A percentile compares a stretch with the other conserved stretches of the same genome.
Evolutionary conservation across 2,113 vertebrate species (phyloP).

Genomic region (Rhinolophus ferrumequinum): DNA sequence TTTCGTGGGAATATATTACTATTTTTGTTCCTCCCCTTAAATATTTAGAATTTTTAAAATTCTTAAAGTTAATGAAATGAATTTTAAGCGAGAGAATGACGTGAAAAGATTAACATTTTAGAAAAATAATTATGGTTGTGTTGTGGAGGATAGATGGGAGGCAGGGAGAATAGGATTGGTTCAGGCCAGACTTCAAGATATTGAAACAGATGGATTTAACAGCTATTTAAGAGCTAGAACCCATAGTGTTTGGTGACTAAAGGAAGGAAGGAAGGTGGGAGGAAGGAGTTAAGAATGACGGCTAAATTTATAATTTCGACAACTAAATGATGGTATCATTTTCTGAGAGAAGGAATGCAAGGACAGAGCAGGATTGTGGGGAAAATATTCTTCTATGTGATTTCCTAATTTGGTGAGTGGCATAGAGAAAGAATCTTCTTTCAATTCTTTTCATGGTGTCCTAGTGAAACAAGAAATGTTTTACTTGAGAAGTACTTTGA

Average conservation of each 20-base stretch:
- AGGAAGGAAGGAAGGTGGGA: slow-evolving; percentile 7
- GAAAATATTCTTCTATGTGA: neutral
- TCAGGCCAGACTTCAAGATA: neutral
- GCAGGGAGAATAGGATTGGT: neutral
- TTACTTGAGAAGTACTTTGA: slow-evolving; percentile 3
- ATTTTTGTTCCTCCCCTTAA: neutral
- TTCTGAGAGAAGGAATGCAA: slow-evolving; percentile 1
- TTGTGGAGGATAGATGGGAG: neutral
- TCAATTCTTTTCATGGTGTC: neutral
- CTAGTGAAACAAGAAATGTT: slow-evolving; percentile 6
- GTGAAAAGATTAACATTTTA: slow-evolving; percentile 1
- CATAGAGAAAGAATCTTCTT: neutral
- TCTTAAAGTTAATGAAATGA: neutral
- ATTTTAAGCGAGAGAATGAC: neutral
- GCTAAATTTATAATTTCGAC: neutral
- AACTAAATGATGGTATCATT: neutral
- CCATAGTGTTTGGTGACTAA: neutral
- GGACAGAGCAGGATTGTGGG: neutral
- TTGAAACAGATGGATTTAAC: neutral
- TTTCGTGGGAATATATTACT: neutral
- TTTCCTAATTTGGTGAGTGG: neutral
- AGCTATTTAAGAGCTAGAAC: neutral
- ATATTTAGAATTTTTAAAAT: slow-evolving; percentile 18
- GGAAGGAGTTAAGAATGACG: neutral
- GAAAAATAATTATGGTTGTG: neutral